A percentile compares a stretch with the other conserved stretches of the same genome.
Conservation (phyloP, 2,113 vertebrate species). For the Ictalurus punctatus region DNA sequence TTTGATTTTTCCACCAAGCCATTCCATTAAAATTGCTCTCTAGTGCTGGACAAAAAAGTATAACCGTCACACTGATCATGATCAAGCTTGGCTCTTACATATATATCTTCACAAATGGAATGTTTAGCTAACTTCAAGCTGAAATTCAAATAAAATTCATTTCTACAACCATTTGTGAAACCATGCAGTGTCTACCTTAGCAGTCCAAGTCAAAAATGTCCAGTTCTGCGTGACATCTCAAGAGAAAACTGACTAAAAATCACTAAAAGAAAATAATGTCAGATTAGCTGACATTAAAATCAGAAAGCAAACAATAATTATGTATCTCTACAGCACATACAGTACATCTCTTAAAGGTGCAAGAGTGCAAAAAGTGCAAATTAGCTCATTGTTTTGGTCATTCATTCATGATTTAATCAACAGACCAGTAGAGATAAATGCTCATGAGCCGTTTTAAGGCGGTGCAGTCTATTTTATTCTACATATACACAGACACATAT, state of each 20-base stretch:
- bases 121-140: background rate
- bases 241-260: background rate
- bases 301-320: background rate
- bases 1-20: background rate
- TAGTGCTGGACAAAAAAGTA: background rate
- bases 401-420: background rate
- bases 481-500: background rate
- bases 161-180: background rate
- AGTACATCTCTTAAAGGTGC: conserved; percentile 1
- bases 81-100: background rate
- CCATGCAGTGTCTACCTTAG: background rate
- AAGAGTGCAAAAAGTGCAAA: conserved; percentile 7
- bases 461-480: background rate
- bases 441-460: background rate
- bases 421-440: background rate
- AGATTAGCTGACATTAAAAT: background rate
- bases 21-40: background rate
- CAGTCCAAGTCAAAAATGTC: too few species aligned
- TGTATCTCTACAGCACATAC: background rate
- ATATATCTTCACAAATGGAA: background rate
- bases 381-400: background rate
- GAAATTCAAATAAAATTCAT: background rate
- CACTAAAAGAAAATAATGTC: background rate
- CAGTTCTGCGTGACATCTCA: background rate
- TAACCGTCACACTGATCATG: background rate